These are phyloP conservation scores for Austrolebias charrua DNA, from an alignment of 2,797 vertebrate genomes.

Conservation along the genomic window DNA sequence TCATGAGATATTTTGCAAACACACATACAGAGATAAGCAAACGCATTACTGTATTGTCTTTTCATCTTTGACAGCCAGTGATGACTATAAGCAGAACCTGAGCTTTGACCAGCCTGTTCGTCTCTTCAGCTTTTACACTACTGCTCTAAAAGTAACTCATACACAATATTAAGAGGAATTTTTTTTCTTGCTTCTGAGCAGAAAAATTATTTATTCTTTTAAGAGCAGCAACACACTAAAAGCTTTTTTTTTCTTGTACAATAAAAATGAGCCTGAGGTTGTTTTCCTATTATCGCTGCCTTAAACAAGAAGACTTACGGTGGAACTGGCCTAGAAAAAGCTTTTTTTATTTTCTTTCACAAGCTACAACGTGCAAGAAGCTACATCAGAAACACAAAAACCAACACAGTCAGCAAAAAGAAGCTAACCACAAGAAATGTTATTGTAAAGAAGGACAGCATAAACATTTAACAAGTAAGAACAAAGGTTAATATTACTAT, in stretches of 20 bases:
- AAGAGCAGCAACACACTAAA: constrained; percentile 47
- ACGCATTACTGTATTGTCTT: too few species aligned
- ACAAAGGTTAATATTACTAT: too few species aligned
- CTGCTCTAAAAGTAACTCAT: constrained; percentile 27
- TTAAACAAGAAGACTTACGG: constrained; percentile 29
- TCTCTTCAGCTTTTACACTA: not conserved
- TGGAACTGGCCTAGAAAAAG: constrained; percentile 55
- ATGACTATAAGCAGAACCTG: constrained; percentile 7
- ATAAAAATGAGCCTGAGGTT: constrained; percentile 65
- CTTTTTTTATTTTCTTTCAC: constrained; percentile 35
- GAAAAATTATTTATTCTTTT: constrained; percentile 52
- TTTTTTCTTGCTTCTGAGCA: constrained; percentile 35
- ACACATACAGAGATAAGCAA: too few species aligned
- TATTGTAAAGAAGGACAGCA: too few species aligned
- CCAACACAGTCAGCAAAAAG: too few species aligned
- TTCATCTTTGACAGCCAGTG: too few species aligned
- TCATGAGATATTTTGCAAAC: too few species aligned
- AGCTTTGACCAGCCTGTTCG: too few species aligned
- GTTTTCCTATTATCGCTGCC: constrained; percentile 61
- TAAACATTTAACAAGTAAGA: too few species aligned
- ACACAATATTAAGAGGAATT: constrained; percentile 8
- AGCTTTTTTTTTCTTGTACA: constrained; percentile 43
- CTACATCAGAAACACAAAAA: constrained; percentile 15
- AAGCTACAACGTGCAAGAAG: constrained; percentile 26
- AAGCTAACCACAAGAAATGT: too few species aligned